Conservation (phyloP, 2,113 vertebrate genomes). For the Syrmaticus mikado region DNA sequence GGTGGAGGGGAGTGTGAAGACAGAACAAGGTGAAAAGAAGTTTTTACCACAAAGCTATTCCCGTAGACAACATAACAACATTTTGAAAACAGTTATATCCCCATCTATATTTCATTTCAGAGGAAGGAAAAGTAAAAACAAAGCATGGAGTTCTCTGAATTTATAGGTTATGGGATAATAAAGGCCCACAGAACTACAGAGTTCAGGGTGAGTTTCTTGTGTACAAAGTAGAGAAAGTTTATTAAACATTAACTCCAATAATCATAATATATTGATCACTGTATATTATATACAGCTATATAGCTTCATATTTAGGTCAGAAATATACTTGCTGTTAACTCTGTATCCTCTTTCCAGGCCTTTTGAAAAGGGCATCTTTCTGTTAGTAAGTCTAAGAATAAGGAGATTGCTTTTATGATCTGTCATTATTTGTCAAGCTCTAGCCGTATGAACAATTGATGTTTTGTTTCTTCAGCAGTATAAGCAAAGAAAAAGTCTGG, state of each 20-base stretch:
- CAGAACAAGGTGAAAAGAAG: not conserved
- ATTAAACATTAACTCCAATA: conserved; percentile 13
- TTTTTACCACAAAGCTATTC: not conserved
- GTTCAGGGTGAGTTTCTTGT: not conserved
- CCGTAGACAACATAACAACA: not conserved
- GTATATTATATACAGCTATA: not conserved
- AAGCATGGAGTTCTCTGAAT: not conserved
- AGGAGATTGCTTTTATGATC: not conserved
- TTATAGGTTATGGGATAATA: not conserved
- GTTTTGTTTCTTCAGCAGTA: conserved; percentile 13
- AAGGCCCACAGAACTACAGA: not conserved
- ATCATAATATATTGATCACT: not conserved
- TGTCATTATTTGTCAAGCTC: not conserved
- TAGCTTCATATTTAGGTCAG: not conserved
- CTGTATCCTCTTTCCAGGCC: not conserved
- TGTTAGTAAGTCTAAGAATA: not conserved
- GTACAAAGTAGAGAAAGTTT: not conserved
- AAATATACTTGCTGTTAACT: not conserved
- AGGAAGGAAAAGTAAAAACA: not conserved
- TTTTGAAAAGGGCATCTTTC: not conserved
- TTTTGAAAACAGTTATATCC: not conserved
- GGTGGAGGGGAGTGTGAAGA: not conserved
- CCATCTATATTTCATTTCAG: not conserved
- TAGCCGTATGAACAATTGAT: not conserved
- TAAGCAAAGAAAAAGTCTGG: not conserved